These are phyloP conservation scores for Raja brachyura DNA, from an alignment of 2,113 vertebrate species.

Conservation along the genomic window DNA sequence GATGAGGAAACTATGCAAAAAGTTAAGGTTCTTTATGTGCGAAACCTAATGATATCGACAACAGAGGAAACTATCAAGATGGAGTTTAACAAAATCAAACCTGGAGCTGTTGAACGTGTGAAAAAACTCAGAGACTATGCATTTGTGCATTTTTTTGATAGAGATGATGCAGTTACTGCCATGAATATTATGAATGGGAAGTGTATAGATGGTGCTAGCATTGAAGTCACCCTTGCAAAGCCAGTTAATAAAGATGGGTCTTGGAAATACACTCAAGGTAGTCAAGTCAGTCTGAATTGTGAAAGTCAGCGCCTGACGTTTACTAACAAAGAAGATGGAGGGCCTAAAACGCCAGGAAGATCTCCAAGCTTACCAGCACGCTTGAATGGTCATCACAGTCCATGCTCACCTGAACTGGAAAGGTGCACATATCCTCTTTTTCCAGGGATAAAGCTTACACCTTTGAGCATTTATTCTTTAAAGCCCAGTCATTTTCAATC, in stretches of 20 bases:
- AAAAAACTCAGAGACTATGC: conserved; percentile 91
- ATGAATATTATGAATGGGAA: conserved; percentile 77
- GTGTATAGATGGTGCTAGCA: conserved; percentile 73
- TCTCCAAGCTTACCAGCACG: conserved; percentile 50
- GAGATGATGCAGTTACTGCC: conserved; percentile 76
- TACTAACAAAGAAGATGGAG: conserved; percentile 60
- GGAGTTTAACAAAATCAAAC: conserved; percentile 80
- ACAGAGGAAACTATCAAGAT: conserved; percentile 75
- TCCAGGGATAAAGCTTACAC: conserved; percentile 70
- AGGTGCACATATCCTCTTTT: conserved; percentile 64
- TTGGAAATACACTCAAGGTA: conserved; percentile 61
- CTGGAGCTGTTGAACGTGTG: conserved; percentile 80
- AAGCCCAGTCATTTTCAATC: conserved; percentile 77
- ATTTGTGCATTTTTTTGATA: conserved; percentile 83
- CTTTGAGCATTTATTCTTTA: conserved; percentile 71
- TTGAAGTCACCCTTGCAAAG: conserved; percentile 85
- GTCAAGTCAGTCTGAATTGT: conserved; percentile 55
- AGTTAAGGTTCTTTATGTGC: conserved; percentile 82
- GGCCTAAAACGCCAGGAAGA: conserved; percentile 52
- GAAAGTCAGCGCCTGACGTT: conserved; percentile 53
- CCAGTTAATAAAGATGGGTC: conserved; percentile 67
- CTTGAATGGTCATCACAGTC: conserved; percentile 60
- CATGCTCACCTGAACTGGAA: conserved; percentile 57
- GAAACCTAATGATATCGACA: conserved; percentile 85
- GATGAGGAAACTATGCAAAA: conserved; percentile 88